Base-by-base conservation (phyloP, 2,888 invertebrate genomes). In the Limnephilus auricula region DNA sequence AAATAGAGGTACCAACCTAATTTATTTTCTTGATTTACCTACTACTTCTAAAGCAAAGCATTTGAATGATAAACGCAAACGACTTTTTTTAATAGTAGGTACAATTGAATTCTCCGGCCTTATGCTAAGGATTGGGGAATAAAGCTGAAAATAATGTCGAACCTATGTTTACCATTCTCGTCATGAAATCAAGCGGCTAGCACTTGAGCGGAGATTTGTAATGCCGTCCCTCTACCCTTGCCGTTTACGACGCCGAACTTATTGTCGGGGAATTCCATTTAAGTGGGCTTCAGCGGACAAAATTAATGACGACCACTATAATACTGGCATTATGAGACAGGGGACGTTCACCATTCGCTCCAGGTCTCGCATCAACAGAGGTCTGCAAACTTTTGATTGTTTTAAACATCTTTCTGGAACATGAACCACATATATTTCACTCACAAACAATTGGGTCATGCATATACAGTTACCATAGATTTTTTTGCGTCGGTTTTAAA, bases 291-390 rank as follows among this genome's bases (percentile, higher is more conserved):
- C 80, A 79, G 90, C 87, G 89, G 84, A 37, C 89, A 90, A 92
- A 91, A 92, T 91, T 92, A 92, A 92, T 91, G 91, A 91, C 84
- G 89, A 85, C 87, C 89, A 30, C 86, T 83, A 90, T 83, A 89
- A 90, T 90, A 30, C 78, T 32, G 84, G 34, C n/a, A 84, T 85
- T 90, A 30, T 84, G 37, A 65, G 65, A 65, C 65, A 65, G 65
- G 65, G 65, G 65, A 18, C 65, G 25, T n/a, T n/a, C 65, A 25
- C 65, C 65, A 65, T 65, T 65, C 25, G 65, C n/a, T 65, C 65
- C 65, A 65, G 25, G 25, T n/a, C 25, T 18, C 18, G 80, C 37
- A 2, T 79, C 82, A 32, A 82, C 31, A n/a, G 82, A 31, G 31
- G 6, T n/a, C 34, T 9, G 65, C 25, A 65, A 65, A 25, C 65